Conservation (phyloP, 2,113 vertebrate genomes). For the Meleagris gallopavo region DNA sequence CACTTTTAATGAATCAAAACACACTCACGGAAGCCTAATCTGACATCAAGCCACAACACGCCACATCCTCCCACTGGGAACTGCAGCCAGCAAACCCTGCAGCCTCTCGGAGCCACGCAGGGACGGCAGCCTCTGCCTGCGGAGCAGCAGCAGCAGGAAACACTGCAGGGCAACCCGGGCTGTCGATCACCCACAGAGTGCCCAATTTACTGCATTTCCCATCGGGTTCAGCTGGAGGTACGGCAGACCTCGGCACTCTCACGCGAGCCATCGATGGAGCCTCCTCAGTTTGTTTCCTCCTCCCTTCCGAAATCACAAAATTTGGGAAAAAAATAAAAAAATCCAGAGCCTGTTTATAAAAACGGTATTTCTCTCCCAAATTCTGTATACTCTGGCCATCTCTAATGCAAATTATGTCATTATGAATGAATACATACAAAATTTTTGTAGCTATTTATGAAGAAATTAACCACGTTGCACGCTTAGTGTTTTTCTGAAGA, state of each 20-base stretch:
- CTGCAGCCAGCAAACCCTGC: neutral
- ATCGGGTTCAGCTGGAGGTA: neutral
- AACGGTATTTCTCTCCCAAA: neutral
- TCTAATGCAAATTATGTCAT: neutral
- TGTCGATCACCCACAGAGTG: neutral
- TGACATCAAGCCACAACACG: neutral
- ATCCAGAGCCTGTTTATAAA: neutral
- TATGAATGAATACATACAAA: neutral
- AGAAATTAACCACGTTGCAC: neutral
- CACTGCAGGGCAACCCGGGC: neutral
- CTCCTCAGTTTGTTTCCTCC: neutral
- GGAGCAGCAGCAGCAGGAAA: neutral
- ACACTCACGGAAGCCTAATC: neutral
- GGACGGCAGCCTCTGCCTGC: accelerated
- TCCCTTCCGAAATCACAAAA: neutral
- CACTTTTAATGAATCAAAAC: conserved; percentile 41
- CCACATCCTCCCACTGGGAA: neutral
- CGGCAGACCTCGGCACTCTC: neutral
- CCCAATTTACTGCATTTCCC: neutral
- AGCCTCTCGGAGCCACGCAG: accelerated
- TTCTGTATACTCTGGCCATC: neutral
- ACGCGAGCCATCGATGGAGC: neutral
- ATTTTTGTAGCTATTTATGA: neutral
- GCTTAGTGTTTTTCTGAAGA: neutral
- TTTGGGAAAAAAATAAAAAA: neutral